A percentile compares a stretch with the other conserved stretches of the same genome.
These are phyloP conservation scores for Geococcyx californianus DNA, from an alignment of 2,113 vertebrate species.

Conservation along the genomic window DNA sequence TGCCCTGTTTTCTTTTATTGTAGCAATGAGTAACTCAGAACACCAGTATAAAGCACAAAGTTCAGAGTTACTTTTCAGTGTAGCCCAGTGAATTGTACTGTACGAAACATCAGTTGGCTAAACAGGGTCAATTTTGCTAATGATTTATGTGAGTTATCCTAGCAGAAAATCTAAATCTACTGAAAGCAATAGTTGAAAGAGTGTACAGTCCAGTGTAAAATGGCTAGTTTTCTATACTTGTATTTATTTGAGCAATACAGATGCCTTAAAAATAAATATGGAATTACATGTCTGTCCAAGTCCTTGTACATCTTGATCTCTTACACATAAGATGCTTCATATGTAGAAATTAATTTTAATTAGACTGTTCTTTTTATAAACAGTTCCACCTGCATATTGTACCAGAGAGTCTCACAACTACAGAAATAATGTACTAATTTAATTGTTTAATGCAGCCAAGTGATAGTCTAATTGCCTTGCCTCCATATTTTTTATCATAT, in stretches of 20 bases:
- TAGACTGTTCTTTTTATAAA: background rate
- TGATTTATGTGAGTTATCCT: background rate
- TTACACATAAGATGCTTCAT: background rate
- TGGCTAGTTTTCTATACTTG: background rate
- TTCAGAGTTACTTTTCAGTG: background rate
- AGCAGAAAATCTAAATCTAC: background rate
- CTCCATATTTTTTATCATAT: background rate
- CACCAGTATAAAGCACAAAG: background rate
- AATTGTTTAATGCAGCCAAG: background rate
- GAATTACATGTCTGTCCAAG: background rate
- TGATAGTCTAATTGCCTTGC: background rate
- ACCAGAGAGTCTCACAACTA: background rate
- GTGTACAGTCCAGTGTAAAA: background rate
- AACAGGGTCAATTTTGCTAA: background rate
- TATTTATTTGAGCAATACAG: background rate
- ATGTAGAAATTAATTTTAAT: background rate
- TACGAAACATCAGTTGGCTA: background rate
- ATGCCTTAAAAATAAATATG: background rate
- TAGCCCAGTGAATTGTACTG: background rate
- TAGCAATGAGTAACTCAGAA: background rate
- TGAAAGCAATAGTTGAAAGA: background rate
- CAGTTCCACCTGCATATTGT: background rate
- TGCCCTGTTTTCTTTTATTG: background rate
- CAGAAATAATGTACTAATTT: background rate
- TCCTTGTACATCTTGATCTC: background rate